Conservation (phyloP, 1,140 invertebrate species). For the Drosophila virilis region DNA sequence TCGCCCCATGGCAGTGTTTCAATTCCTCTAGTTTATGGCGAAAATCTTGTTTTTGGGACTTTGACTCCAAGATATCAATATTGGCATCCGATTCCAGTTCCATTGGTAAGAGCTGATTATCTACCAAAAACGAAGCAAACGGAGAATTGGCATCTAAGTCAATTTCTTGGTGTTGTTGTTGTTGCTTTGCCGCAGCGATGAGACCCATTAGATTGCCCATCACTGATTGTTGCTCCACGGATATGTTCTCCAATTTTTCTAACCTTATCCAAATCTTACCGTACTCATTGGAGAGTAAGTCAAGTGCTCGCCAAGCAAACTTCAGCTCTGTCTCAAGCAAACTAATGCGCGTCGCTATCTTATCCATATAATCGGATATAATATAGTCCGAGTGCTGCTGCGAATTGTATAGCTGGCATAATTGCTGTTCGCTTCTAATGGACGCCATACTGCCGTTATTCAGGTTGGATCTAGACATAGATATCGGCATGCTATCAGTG, state of each 20-base stretch:
- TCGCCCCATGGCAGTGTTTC: neutral
- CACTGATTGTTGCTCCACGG: slow-evolving; percentile 96
- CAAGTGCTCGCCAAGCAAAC: slow-evolving; percentile 95
- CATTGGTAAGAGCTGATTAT: slow-evolving; percentile 34
- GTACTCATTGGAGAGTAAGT: slow-evolving; percentile 95
- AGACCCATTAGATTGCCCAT: slow-evolving; percentile 94
- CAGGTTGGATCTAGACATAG: slow-evolving; percentile 16
- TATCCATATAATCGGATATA: slow-evolving; percentile 94
- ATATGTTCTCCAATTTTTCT: slow-evolving; percentile 94
- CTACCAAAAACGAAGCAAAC: slow-evolving; percentile 20
- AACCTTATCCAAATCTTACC: slow-evolving; percentile 97
- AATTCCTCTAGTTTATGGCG: slow-evolving; percentile 41
- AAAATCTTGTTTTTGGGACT: slow-evolving; percentile 16
- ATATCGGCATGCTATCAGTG: slow-evolving; percentile 13
- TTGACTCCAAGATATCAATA: slow-evolving; percentile 2
- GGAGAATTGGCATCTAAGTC: slow-evolving; percentile 8
- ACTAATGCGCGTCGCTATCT: slow-evolving; percentile 92
- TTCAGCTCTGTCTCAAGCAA: slow-evolving; percentile 95
- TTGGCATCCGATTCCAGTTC: slow-evolving; percentile 23
- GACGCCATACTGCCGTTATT: slow-evolving; percentile 64
- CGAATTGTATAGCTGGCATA: slow-evolving; percentile 70
- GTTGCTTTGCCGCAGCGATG: slow-evolving; percentile 85
- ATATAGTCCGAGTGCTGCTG: slow-evolving; percentile 87
- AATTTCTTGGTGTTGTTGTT: slow-evolving; percentile 30
- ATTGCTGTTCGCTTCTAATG: slow-evolving; percentile 72